Evolutionary conservation across 2,113 vertebrate genomes (phyloP).

Genomic region (Hypomesus transpacificus): DNA sequence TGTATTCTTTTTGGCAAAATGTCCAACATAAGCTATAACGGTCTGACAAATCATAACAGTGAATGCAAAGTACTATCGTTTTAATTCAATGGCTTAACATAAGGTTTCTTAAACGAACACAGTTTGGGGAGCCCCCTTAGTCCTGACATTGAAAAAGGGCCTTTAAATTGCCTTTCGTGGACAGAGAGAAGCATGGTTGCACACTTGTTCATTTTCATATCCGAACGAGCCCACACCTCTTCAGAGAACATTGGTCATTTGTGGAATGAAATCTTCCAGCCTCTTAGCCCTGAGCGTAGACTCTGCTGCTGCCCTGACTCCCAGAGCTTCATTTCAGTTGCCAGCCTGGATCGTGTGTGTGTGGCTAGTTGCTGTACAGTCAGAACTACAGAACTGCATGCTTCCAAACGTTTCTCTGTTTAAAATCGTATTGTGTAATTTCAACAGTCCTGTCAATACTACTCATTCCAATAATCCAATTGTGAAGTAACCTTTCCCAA

Average conservation of each 20-base stretch:
- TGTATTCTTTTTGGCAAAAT: conserved; percentile 24
- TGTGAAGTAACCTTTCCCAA: not conserved
- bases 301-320: not conserved
- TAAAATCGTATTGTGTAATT: conserved; percentile 16
- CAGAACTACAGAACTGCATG: conserved; percentile 33
- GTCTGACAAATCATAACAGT: conserved; percentile 1
- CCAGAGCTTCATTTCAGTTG: conserved; percentile 14
- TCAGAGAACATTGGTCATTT: conserved; percentile 12
- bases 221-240: conserved; percentile 4
- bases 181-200: conserved; percentile 22
- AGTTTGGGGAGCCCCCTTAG: no score
- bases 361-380: conserved; percentile 1
- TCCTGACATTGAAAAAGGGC: not conserved
- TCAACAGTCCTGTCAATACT: conserved; percentile 23
- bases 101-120: no score
- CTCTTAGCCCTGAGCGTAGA: no score
- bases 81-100: conserved; percentile 5
- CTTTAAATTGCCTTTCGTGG: conserved; percentile 6
- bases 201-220: conserved; percentile 14
- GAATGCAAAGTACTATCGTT: conserved; percentile 13
- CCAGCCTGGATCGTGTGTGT: conserved; percentile 4
- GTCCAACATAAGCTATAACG: not conserved
- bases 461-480: not conserved
- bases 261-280: not conserved
- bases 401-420: not conserved